Conservation (phyloP, 2,888 invertebrate species). For the Sesia bembeciformis region DNA sequence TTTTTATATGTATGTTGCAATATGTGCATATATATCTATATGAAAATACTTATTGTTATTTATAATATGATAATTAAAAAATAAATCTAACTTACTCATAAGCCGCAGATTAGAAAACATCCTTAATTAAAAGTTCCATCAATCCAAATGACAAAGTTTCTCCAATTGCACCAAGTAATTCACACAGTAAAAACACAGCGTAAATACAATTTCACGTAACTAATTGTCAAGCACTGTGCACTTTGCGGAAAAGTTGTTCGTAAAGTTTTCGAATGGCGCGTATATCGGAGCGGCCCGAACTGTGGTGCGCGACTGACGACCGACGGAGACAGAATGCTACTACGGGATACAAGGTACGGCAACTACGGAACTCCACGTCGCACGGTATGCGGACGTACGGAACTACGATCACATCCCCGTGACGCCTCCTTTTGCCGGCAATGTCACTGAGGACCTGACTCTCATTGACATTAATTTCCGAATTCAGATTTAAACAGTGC, state of each 20-base stretch:
- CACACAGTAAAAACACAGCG: not conserved
- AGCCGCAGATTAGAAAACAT: not conserved
- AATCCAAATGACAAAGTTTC: not conserved
- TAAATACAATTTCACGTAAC: not conserved
- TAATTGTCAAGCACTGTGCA: constrained; percentile 18
- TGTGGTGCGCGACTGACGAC: not conserved
- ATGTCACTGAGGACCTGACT: too few relatives aligned
- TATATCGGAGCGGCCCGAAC: not conserved
- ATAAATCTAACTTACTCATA: not conserved
- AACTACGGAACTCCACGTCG: not conserved
- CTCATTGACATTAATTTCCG: too few relatives aligned
- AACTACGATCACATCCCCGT: not conserved
- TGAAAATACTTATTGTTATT: too few relatives aligned
- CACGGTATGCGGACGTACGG: not conserved
- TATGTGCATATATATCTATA: too few relatives aligned
- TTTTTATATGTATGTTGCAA: too few relatives aligned
- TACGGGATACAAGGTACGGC: not conserved
- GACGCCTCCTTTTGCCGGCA: not conserved
- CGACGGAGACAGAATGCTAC: not conserved
- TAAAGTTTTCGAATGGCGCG: not conserved
- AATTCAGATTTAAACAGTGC: too few relatives aligned
- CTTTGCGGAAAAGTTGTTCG: constrained; percentile 6
- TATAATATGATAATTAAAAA: too few relatives aligned
- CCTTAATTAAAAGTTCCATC: not conserved
- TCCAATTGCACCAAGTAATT: not conserved